Evolutionary conservation across 1,140 invertebrate species (phyloP), one percentile per base, ranked within the genome.

Genomic region (Aphaenogaster ashmeadi): DNA sequence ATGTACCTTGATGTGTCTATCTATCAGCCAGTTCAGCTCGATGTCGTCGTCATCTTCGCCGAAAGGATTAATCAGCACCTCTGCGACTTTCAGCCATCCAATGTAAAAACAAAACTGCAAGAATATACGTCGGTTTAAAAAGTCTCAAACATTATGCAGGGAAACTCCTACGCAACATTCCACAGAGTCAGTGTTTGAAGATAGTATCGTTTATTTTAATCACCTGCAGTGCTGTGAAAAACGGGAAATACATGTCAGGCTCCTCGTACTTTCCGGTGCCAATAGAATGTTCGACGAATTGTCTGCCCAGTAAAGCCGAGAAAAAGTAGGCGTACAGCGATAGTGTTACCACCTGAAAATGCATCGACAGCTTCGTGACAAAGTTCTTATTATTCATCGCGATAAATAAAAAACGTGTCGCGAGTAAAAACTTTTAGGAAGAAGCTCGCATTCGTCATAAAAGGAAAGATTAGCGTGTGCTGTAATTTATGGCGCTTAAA

Each of bases 21-120:
- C 98, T 91, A 98, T 98, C 21, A 98, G 96, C 98, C 98, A 98
- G 93, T 98, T 98, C 5, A 98, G 94, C 95, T 99, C 98, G 92
- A 98, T 99, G 94, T 99, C 98, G 93, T 99, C 98, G 92, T 99
- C 98, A 93, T 99, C 98, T 96, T 99, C 98, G 9, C 98, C 98
- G 93, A 99, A 99, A 3, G 98, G 98, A 96, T 98, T 98, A 79
- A 98, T 98, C 77, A 98, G 96, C 4, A 98, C 98, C 94, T 99
- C 98, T 15, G 98, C 98, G 21, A 99, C 98, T 97, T 99, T 99
- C 44, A 99, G 95, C 99, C 99, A 99, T 27, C 99, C 99, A 92
- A 99, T 98, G 96, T 99, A 99, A 95, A 99, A 99, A 94, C 98
- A 98, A 94, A 99, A 99, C 98, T 99, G 96, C 27, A 93, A 93